Evolutionary conservation across 1,140 invertebrate genomes (phyloP), one percentile per base, ranked within the genome.

Genomic region (Polypedilum vanderplanki): DNA sequence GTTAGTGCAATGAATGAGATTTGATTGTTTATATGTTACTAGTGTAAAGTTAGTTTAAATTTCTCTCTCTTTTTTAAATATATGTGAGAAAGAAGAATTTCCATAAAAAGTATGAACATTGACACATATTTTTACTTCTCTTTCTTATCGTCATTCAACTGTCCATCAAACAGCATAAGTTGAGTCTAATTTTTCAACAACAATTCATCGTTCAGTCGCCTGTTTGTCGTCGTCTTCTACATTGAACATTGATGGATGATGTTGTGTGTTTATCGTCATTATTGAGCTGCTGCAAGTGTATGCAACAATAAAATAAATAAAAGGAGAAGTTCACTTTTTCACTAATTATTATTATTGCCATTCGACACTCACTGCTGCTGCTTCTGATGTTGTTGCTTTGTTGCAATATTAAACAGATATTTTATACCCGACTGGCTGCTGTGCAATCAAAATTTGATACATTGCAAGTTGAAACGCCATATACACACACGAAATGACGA

Each of bases 111-210:
- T 17, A 70, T 20, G 65, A 18, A 70, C 65, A 70, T 20, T 70
- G 65, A 70, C 65, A 70, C 65, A 70, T 70, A 20, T 70, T 70
- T 70, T 12, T 57, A 33, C 5, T 57, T 57, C 46, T 57, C 12
- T 57, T 4, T 57, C 65, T 70, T 70, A 70, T 70, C 65, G 65
- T 70, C 65, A 70, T 70, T 70, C 65, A 70, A 22, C 65, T 70
- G 65, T 70, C 65, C 65, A 70, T 70, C 65, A 70, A 3, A 22
- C 17, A 57, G n/a, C n/a, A n/a, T n/a, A 18, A 22, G 7, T 70
- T 18, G 9, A 70, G 17, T 70, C 20, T 22, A 70, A 70, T 70
- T 70, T 70, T 70, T 70, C 65, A 70, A 70, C 65, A 70, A 18
- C 17, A 12, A 15, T 57, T n/a, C 15, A 57, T n/a, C 46, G n/a